Base-by-base conservation (phyloP, 2,797 vertebrate genomes). In the Sebastes hopkinsi region DNA sequence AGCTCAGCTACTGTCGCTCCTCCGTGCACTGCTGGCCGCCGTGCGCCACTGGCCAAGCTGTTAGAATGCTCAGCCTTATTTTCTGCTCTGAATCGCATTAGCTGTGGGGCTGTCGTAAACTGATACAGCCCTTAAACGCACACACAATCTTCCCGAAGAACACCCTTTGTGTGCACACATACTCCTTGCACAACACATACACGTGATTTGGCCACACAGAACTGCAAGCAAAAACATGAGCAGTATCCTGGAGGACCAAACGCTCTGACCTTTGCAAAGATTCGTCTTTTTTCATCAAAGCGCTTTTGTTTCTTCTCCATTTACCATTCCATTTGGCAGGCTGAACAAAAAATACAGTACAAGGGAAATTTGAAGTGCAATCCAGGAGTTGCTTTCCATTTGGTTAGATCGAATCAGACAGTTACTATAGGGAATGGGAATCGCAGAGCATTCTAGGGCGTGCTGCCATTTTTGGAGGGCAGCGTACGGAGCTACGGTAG, bases 241-340 rank as follows among this genome's bases (percentile, higher is more conserved):
- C 61, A 68, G 46, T 58, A 27, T 77, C 89, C 87, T n/a, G 56
- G 46, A 87, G 80, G 85, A 74, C 64, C 60, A 75, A 87, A 85
- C 14, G 22, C 69, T 81, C 68, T 92, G 93, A 93, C 90, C 92
- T 92, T 92, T 91, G 46, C 70, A 86, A 85, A 88, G 87, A 88
- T 83, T 65, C 42, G 58, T 81, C 56, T 58, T 81, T 81, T 81
- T 73, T 38, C 75, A 71, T 85, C 30, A 22, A 55, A 84, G 79
- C 74, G 10, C 56, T 80, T 85, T 79, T 81, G 69, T 87, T 85
- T 81, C 67, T 77, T 73, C 69, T 81, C 36, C 5, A 60, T 90
- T 88, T 89, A 83, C 71, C 71, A 73, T 88, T 88, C 75, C 68
- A 81, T 89, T 83, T 90, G 82, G 65, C 80, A 82, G 56, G 12